phyloP scores from a whole-genome alignment of 2,113 vertebrate species.

The Odocoileus hemionus region DNA sequence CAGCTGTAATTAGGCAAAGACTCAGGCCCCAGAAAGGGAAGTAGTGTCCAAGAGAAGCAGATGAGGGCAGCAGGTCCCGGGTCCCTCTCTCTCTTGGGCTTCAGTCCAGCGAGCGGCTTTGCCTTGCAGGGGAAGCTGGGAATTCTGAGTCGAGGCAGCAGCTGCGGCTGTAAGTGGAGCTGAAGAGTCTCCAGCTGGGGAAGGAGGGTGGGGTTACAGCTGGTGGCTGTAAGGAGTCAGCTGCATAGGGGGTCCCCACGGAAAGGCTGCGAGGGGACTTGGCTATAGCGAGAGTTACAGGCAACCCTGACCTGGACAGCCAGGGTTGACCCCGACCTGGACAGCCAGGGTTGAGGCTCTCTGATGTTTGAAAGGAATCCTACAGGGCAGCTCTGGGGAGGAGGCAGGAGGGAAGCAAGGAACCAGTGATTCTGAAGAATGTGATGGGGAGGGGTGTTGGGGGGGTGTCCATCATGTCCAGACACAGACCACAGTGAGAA shows the following conservation, averaged over 20 bases:
- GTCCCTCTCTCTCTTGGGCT: background rate
- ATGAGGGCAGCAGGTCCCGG: background rate
- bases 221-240: background rate
- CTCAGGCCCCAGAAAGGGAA: background rate
- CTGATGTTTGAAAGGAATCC: background rate
- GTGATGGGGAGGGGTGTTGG: background rate
- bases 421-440: background rate
- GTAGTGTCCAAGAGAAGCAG: background rate
- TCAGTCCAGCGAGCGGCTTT: background rate
- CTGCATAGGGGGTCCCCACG: background rate
- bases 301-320: background rate
- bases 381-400: background rate
- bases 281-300: background rate
- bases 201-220: background rate
- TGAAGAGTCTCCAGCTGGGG: background rate
- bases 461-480: accelerated
- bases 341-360: background rate
- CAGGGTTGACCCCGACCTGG: background rate
- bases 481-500: background rate
- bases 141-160: background rate
- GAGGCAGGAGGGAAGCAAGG: background rate
- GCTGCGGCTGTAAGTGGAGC: background rate
- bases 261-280: background rate
- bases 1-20: background rate
- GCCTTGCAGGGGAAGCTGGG: background rate